Percentiles rank a stretch among this genome's conserved stretches.
These are phyloP conservation scores for Poeciliopsis gracilis DNA, from an alignment of 2,797 vertebrate genomes.

Conservation along the genomic window DNA sequence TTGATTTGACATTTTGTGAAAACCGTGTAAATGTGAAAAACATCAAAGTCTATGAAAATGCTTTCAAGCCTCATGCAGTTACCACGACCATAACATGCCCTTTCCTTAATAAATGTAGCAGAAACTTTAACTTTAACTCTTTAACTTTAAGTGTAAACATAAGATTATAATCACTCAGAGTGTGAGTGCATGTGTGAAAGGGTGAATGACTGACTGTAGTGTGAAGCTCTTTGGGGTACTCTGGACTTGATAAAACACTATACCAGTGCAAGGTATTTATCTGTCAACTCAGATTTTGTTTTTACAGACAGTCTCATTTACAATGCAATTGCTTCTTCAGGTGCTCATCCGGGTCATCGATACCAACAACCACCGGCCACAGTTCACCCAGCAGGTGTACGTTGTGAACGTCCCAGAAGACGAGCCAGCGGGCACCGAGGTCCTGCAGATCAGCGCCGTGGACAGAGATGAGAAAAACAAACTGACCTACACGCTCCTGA, in stretches of 20 bases:
- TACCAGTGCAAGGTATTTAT: too few relatives aligned
- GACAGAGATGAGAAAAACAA: constrained; percentile 98
- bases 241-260: too few relatives aligned
- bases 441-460: constrained; percentile 88
- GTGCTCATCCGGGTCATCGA: constrained; percentile 96
- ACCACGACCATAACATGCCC: not conserved
- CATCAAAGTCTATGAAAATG: not conserved
- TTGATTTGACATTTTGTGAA: not conserved
- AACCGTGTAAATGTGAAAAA: not conserved
- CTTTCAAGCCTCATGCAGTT: not conserved
- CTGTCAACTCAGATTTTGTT: not conserved
- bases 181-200: too few relatives aligned
- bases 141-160: not conserved
- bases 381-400: constrained; percentile 90
- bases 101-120: not conserved
- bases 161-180: not conserved
- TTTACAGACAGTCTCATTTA: not conserved
- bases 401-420: constrained; percentile 91
- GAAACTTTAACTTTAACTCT: not conserved
- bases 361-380: constrained; percentile 96
- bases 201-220: too few relatives aligned
- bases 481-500: constrained; percentile 92
- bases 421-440: constrained; percentile 86
- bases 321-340: constrained; percentile 64
- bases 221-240: too few relatives aligned